Percentiles rank a stretch among this genome's conserved stretches.
Evolutionary conservation across 2,888 invertebrate genomes (phyloP).

Genomic region (Cerceris ruficornis): DNA sequence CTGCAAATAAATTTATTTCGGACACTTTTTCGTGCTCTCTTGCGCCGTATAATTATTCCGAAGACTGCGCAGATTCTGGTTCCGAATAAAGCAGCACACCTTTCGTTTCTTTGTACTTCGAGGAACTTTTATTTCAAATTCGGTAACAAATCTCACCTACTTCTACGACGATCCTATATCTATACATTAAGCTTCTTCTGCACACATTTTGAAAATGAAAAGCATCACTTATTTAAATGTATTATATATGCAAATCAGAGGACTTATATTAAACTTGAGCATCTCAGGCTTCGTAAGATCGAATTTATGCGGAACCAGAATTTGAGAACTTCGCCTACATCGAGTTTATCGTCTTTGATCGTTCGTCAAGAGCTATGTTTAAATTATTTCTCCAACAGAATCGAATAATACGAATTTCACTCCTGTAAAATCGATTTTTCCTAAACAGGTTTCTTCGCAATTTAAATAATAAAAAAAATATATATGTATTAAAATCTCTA

Average conservation of each 20-base stretch:
- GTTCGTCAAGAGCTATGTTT: too few relatives aligned
- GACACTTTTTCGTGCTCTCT: not conserved
- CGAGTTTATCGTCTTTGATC: not conserved
- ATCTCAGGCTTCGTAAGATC: not conserved
- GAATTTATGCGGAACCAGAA: constrained; percentile 6
- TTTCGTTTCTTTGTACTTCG: constrained; percentile 34
- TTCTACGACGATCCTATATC: constrained; percentile 40
- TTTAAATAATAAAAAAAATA: not conserved
- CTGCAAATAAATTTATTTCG: constrained; percentile 5
- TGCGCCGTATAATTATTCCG: not conserved
- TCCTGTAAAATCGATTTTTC: too few relatives aligned
- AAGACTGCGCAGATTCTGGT: constrained; percentile 18
- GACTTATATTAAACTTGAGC: constrained; percentile 42
- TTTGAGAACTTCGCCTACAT: constrained; percentile 16
- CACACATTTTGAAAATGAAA: constrained; percentile 30
- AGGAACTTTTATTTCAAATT: constrained; percentile 64
- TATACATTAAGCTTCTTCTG: constrained; percentile 36
- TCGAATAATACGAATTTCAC: too few relatives aligned
- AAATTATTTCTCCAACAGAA: too few relatives aligned
- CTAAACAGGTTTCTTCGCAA: not conserved
- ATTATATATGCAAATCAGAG: constrained; percentile 7
- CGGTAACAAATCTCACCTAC: constrained; percentile 57
- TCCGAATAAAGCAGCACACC: constrained; percentile 20
- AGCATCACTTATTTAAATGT: not conserved
- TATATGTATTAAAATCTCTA: not conserved